Evolutionary conservation across 2,797 vertebrate species (phyloP).

Genomic region (Crenuchus spilurus): DNA sequence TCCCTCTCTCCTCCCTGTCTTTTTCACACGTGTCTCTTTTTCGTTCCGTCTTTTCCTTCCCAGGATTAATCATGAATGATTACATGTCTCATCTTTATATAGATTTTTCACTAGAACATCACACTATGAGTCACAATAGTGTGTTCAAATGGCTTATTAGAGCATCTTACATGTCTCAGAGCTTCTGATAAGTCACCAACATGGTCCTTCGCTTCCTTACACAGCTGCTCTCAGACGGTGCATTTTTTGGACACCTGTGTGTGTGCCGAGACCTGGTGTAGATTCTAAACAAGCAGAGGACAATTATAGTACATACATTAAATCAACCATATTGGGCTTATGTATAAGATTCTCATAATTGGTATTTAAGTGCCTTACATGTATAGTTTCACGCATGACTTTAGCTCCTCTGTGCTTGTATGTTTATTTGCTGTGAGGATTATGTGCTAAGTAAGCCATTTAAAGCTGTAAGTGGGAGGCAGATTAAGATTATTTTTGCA

Average conservation of each 20-base stretch:
- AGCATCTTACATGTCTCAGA: neutral
- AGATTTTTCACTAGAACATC: slow-evolving; percentile 14
- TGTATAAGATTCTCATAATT: neutral
- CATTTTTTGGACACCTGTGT: neutral
- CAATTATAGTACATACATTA: neutral
- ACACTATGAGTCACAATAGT: slow-evolving; percentile 22
- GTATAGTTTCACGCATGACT: neutral
- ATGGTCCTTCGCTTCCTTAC: neutral
- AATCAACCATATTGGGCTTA: neutral
- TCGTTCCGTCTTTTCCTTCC: neutral
- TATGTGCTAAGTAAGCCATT: slow-evolving; percentile 15
- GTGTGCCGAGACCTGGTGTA: too few species aligned
- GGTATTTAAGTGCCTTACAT: neutral
- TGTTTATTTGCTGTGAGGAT: neutral
- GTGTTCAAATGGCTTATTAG: slow-evolving; percentile 13
- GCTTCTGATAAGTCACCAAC: neutral
- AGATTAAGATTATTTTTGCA: slow-evolving; percentile 1
- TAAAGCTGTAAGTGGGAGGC: slow-evolving; percentile 11
- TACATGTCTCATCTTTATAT: slow-evolving; percentile 11
- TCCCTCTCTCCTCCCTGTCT: neutral
- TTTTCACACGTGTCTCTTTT: neutral
- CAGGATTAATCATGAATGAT: slow-evolving; percentile 15
- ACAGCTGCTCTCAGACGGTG: neutral
- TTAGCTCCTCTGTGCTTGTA: neutral
- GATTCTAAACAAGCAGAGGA: neutral